These are phyloP conservation scores for Drosophila jambulina DNA, from an alignment of 1,140 invertebrate genomes.

Conservation along the genomic window DNA sequence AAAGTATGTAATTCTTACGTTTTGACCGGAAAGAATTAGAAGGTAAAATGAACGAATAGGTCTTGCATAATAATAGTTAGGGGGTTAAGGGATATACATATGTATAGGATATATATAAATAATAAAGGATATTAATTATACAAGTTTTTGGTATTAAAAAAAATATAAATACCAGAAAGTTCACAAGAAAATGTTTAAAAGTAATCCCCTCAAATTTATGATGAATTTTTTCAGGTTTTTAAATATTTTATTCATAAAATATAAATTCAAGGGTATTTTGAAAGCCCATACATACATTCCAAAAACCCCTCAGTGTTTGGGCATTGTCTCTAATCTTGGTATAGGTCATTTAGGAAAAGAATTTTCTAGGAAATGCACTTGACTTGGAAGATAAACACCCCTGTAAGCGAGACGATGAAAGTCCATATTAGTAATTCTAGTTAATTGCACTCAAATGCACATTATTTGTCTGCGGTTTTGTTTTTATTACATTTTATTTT, in stretches of 20 bases:
- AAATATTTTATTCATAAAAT: background rate
- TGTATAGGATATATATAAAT: background rate
- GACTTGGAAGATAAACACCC: constrained; percentile 2
- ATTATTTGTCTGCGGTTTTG: background rate
- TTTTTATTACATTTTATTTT: background rate
- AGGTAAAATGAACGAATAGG: background rate
- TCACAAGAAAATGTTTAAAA: background rate
- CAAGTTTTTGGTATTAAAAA: background rate
- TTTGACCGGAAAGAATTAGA: background rate
- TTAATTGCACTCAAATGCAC: constrained; percentile 2
- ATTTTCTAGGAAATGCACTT: constrained; percentile 31
- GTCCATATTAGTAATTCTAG: constrained; percentile 12
- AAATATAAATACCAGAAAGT: background rate
- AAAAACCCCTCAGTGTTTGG: background rate
- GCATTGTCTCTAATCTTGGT: constrained; percentile 27
- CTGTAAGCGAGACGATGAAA: constrained; percentile 22
- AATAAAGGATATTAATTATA: no score
- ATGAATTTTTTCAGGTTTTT: background rate
- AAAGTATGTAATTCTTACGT: constrained; percentile 32
- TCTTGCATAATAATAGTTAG: no score
- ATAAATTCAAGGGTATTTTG: background rate
- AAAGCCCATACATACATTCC: background rate
- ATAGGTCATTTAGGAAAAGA: constrained; percentile 34
- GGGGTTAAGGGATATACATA: background rate
- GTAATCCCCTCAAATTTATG: no score